Conservation (phyloP, 2,113 vertebrate species). For the Zapus hudsonius region DNA sequence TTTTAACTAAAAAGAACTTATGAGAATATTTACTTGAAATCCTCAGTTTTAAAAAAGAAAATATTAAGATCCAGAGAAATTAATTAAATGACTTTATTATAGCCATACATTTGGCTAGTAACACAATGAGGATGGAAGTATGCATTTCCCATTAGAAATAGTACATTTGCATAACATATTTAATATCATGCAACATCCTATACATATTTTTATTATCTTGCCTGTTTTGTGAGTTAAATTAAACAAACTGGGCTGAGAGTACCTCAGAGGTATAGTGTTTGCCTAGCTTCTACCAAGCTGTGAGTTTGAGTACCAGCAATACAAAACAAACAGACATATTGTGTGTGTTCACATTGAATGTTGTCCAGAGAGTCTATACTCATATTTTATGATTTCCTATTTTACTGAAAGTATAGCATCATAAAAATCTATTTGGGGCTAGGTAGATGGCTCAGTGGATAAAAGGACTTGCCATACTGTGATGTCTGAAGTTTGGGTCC, state of each 20-base stretch:
- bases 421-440: neutral
- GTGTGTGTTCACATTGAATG: neutral
- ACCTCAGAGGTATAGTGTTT: neutral
- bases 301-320: neutral
- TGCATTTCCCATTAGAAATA: neutral
- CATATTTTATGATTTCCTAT: neutral
- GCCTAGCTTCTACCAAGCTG: rapidly evolving
- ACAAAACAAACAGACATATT: neutral
- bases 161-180: neutral
- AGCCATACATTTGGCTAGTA: neutral
- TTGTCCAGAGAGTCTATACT: neutral
- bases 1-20: neutral
- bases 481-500: no score
- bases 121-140: neutral
- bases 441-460: no score
- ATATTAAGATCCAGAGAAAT: neutral
- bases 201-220: neutral
- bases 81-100: neutral
- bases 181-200: neutral
- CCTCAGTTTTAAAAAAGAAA: neutral
- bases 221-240: neutral
- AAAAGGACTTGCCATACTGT: no score
- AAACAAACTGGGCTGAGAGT: neutral
- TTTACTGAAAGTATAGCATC: neutral
- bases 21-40: neutral